phyloP scores from a whole-genome alignment of 2,113 vertebrate genomes.

The Megaleporinus macrocephalus region DNA sequence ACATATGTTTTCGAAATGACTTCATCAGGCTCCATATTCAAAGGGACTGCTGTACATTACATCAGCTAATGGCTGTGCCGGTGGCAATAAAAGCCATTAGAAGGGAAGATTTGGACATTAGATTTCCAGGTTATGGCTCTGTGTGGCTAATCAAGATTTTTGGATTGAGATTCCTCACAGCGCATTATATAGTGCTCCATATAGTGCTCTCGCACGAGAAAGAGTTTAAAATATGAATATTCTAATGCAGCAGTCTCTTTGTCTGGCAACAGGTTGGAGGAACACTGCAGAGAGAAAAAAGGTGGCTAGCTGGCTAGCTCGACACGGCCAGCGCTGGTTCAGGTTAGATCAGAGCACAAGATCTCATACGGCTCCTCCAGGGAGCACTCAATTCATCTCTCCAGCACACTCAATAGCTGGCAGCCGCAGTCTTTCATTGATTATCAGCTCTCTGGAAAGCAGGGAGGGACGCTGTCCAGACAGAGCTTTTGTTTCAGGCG shows the following conservation, averaged over 20 bases:
- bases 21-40: constrained; percentile 45
- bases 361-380: constrained; percentile 57
- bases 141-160: constrained; percentile 30
- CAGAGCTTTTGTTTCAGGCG: constrained; percentile 67
- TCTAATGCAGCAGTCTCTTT: neutral
- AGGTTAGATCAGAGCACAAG: constrained; percentile 30
- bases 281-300: neutral
- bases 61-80: constrained; percentile 31
- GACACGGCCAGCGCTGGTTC: constrained; percentile 11
- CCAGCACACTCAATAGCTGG: constrained; percentile 70
- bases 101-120: constrained; percentile 36
- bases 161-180: constrained; percentile 6
- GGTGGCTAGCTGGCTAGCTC: neutral
- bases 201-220: constrained; percentile 2
- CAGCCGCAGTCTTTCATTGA: constrained; percentile 70
- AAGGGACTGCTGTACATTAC: constrained; percentile 30
- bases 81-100: constrained; percentile 43
- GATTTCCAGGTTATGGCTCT: constrained; percentile 12
- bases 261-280: too few relatives aligned
- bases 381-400: constrained; percentile 72
- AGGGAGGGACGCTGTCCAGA: constrained; percentile 54
- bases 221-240: neutral
- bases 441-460: constrained; percentile 70
- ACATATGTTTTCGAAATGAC: constrained; percentile 36
- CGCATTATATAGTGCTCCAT: neutral